Base-by-base conservation (phyloP, 2,113 vertebrate species). In the Atrichornis clamosus region DNA sequence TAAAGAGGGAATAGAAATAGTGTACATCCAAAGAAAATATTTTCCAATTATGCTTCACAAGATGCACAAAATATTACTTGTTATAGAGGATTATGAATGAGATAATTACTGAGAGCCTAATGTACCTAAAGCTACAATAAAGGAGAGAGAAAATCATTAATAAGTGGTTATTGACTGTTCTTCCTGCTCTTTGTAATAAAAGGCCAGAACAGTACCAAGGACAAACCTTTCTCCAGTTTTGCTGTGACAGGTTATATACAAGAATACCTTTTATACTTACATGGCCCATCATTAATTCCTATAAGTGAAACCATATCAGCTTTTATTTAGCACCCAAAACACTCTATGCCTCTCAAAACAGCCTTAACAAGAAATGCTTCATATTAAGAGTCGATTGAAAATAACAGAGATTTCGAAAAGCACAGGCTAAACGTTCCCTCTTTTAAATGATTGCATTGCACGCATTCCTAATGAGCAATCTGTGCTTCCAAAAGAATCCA, bases 1-100 rank as follows among this genome's bases (percentile, higher is more conserved):
- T 98, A 98, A 97, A 93, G 93, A 97, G 88, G 86, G 81, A 98
- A 95, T 78, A 97, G 84, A 64, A 79, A 97, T 89, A 91, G 75
- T 76, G 84, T 89, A 96, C 78, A 97, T 91, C 91, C 69, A 89
- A 89, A 97, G 89, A 97, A 97, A 91, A 97, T 97, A 95, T 96
- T 97, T 91, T 94, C 97, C 95, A 97, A 97, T 98, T 98, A 98
- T 90, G 79, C 77, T 96, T 94, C 89, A 65, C 82, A 92, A 96
- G 89, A 97, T 82, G 75, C 47, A 93, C 94, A 93, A 97, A 97
- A 95, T 92, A 89, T 95, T 96, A 94, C 91, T 92, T 92, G 75
- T 95, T 93, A 96, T 72, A 77, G 80, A 96, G 73, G 94, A 96
- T 98, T 97, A 98, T 90, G 94, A 97, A 97, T 97, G 93, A 97